These are phyloP conservation scores for Chlamydotis undulata DNA, from an alignment of 2,113 vertebrate species.

Conservation along the genomic window DNA sequence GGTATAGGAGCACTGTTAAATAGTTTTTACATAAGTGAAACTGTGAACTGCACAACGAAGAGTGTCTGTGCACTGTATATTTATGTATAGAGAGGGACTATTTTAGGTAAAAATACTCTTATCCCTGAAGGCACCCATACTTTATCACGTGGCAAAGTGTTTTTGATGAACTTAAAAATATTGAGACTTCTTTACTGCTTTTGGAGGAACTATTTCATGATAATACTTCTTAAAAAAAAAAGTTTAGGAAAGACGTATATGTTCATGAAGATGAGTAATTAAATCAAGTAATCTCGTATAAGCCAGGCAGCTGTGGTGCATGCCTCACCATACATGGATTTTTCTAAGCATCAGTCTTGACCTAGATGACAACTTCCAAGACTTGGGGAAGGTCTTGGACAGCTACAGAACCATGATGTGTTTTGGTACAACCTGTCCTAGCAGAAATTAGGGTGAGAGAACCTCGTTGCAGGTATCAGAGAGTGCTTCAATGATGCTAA, in stretches of 20 bases:
- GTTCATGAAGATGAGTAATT: not conserved
- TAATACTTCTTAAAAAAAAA: not conserved
- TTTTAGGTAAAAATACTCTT: slow-evolving; percentile 6
- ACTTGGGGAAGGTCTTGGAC: not conserved
- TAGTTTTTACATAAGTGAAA: not conserved
- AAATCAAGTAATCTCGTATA: not conserved
- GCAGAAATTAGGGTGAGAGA: not conserved
- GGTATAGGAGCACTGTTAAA: not conserved
- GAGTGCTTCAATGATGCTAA: not conserved
- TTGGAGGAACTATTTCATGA: not conserved
- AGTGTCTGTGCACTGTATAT: not conserved
- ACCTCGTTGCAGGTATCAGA: not conserved
- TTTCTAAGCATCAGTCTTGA: not conserved
- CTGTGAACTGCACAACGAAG: not conserved
- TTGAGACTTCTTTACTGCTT: not conserved
- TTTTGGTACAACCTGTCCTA: not conserved
- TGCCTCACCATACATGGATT: not conserved
- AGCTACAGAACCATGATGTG: not conserved
- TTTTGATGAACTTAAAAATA: not conserved
- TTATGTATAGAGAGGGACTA: not conserved
- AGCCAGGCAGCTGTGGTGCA: not conserved
- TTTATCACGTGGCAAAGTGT: not conserved
- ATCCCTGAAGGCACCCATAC: not conserved
- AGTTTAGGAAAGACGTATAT: not conserved
- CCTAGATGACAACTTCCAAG: not conserved